A percentile compares a stretch with the other conserved stretches of the same genome.
Evolutionary conservation across 1,140 invertebrate species (phyloP).

Genomic region (Pomacea maculata): DNA sequence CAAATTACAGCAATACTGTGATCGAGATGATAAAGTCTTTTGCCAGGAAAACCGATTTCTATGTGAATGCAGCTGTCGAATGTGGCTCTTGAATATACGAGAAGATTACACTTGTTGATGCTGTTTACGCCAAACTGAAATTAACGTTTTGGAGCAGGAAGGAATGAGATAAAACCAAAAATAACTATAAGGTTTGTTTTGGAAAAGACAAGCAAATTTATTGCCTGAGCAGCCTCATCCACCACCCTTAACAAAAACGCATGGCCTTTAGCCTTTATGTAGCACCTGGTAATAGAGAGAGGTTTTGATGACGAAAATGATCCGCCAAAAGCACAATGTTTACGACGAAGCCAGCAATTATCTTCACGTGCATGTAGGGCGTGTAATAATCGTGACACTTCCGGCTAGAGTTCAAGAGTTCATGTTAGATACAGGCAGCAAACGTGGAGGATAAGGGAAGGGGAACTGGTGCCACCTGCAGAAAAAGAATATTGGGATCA

Average conservation of each 20-base stretch:
- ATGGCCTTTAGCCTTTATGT: too few species aligned
- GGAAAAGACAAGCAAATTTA: background rate
- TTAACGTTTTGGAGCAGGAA: too few species aligned
- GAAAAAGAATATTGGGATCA: too few species aligned
- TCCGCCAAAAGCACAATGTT: background rate
- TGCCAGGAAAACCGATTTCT: background rate
- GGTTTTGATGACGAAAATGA: too few species aligned
- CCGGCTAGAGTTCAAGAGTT: background rate
- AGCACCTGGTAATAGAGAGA: too few species aligned
- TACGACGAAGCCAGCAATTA: too few species aligned
- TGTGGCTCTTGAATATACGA: background rate
- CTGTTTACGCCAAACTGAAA: background rate
- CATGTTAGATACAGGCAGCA: background rate
- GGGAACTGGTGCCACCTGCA: background rate
- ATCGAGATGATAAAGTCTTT: too few species aligned
- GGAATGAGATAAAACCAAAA: background rate
- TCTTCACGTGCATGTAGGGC: background rate
- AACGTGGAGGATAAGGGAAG: background rate
- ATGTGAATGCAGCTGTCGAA: background rate
- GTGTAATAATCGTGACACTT: constrained; percentile 1
- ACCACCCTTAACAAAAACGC: background rate
- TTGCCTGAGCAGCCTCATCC: background rate
- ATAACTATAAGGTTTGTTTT: background rate
- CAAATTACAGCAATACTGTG: too few species aligned
- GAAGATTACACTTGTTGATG: background rate